Evolutionary conservation across 2,797 vertebrate species (phyloP).

Genomic region (Epinephelus awoara): DNA sequence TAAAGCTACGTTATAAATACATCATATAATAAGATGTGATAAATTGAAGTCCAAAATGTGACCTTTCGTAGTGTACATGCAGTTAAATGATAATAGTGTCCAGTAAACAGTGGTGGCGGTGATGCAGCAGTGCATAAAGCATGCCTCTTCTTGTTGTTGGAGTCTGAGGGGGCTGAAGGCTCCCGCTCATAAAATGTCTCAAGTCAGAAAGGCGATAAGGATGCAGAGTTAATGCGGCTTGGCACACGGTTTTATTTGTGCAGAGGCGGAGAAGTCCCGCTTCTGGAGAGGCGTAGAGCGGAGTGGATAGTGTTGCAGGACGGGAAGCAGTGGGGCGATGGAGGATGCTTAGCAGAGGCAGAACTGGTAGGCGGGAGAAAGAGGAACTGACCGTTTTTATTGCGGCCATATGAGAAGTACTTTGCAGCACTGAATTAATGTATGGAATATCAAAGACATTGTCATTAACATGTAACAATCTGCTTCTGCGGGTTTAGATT

Average conservation of each 20-base stretch:
- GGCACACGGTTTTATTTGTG: slow-evolving; percentile 79
- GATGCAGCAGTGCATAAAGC: slow-evolving; percentile 73
- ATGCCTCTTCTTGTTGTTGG: slow-evolving; percentile 60
- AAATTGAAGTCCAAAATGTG: slow-evolving; percentile 56
- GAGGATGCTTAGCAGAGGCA: slow-evolving; percentile 22
- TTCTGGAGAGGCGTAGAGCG: not conserved
- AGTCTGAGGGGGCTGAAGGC: slow-evolving; percentile 62
- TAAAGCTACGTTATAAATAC: slow-evolving; percentile 34
- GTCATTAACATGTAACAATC: not conserved
- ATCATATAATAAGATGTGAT: slow-evolving; percentile 51
- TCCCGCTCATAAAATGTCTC: slow-evolving; percentile 79
- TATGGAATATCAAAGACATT: not conserved
- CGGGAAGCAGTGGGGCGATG: slow-evolving; percentile 12
- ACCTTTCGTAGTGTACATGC: slow-evolving; percentile 68
- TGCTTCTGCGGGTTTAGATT: not conserved
- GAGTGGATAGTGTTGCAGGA: slow-evolving; percentile 63
- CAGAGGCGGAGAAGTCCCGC: slow-evolving; percentile 57
- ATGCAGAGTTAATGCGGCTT: slow-evolving; percentile 78
- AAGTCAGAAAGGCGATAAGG: slow-evolving; percentile 76
- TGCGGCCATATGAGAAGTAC: not conserved
- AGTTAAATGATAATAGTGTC: slow-evolving; percentile 66
- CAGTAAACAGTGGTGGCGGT: slow-evolving; percentile 56
- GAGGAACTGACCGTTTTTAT: slow-evolving; percentile 36
- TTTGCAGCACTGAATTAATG: slow-evolving; percentile 5
- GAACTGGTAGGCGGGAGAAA: slow-evolving; percentile 21